phyloP scores from a whole-genome alignment of 2,113 vertebrate genomes.

The Cochlearius cochlearius region DNA sequence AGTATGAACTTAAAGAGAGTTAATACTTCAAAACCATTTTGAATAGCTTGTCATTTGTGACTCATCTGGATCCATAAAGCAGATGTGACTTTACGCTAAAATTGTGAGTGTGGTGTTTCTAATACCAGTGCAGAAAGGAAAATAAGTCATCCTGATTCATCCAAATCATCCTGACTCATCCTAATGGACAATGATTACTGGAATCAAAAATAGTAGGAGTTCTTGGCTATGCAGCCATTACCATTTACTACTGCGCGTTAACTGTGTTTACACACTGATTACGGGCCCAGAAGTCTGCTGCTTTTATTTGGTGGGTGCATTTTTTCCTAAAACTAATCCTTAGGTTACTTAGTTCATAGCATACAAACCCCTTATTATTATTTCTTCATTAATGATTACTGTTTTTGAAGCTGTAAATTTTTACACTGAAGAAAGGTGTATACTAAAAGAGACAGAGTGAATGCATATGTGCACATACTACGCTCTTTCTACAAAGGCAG shows the following conservation, averaged over 20 bases:
- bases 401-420: not conserved
- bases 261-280: not conserved
- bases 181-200: not conserved
- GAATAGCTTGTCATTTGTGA: not conserved
- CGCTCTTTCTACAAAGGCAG: not conserved
- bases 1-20: not conserved
- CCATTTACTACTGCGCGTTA: not conserved
- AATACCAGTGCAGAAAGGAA: not conserved
- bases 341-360: not conserved
- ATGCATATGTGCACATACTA: not conserved
- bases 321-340: not conserved
- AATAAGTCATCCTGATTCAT: not conserved
- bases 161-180: not conserved
- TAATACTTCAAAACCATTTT: not conserved
- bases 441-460: not conserved
- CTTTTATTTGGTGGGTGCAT: not conserved
- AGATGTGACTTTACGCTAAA: not conserved
- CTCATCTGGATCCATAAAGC: not conserved
- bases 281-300: not conserved
- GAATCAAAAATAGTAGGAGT: not conserved
- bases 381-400: not conserved
- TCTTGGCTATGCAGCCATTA: not conserved
- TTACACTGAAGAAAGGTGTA: not conserved
- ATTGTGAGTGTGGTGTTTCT: not conserved
- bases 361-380: not conserved